phyloP scores from a whole-genome alignment of 1,140 invertebrate genomes.

The Aphidius ervi region DNA sequence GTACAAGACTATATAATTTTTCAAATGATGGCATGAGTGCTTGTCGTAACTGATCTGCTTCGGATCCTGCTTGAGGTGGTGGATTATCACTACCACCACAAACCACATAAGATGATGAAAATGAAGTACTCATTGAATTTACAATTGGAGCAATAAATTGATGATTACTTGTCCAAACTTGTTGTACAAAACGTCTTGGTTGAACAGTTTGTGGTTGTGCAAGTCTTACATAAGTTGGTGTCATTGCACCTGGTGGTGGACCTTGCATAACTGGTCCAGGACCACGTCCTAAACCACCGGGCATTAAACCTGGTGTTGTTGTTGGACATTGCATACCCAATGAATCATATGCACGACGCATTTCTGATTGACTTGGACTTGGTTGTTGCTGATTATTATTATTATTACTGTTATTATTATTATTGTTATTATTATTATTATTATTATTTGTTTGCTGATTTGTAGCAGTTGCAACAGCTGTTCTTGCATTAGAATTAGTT shows the following conservation, averaged over 20 bases:
- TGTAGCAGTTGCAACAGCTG: constrained; percentile 17
- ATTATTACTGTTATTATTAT: neutral
- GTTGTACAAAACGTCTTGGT: constrained; percentile 41
- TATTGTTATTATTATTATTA: too few species aligned
- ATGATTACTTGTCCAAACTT: constrained; percentile 39
- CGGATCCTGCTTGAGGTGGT: neutral
- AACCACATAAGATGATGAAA: too few species aligned
- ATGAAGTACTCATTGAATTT: constrained; percentile 40
- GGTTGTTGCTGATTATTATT: constrained; percentile 33
- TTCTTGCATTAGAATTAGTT: constrained; percentile 49
- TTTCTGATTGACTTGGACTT: constrained; percentile 62
- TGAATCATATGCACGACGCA: constrained; percentile 78
- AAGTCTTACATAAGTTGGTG: constrained; percentile 39
- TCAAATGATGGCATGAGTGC: constrained; percentile 93
- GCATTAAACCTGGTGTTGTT: constrained; percentile 50
- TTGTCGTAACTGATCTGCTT: constrained; percentile 50
- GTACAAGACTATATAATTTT: constrained; percentile 89
- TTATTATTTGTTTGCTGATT: constrained; percentile 35
- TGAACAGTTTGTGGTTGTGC: constrained; percentile 50
- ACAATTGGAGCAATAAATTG: constrained; percentile 58
- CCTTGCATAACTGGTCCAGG: constrained; percentile 51
- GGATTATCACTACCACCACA: neutral
- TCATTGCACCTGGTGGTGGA: constrained; percentile 48
- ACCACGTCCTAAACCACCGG: constrained; percentile 45
- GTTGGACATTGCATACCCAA: constrained; percentile 72